Conservation (phyloP, 2,888 invertebrate species). For the Steinernema carpocapsae region DNA sequence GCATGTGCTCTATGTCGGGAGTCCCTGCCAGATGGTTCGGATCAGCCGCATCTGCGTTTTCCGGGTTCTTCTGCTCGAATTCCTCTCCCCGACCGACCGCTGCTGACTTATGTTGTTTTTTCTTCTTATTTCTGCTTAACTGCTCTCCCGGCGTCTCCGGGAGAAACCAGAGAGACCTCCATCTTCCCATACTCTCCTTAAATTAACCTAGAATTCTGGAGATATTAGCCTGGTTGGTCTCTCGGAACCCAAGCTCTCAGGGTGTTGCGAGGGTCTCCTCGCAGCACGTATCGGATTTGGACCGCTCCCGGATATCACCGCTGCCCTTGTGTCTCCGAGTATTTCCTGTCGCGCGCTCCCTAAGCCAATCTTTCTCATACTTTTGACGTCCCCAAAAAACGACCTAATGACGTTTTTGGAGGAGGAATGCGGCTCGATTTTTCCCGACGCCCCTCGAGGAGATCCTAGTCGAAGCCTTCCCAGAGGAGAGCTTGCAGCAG, state of each 20-base stretch:
- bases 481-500: no score
- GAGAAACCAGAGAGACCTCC: neutral
- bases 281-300: conserved; percentile 11
- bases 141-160: conserved; percentile 1
- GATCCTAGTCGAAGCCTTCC: neutral
- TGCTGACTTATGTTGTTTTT: neutral
- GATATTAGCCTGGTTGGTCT: neutral
- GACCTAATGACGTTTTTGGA: conserved; percentile 32
- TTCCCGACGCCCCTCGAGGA: neutral
- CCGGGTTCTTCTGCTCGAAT: neutral
- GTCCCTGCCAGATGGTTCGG: conserved; percentile 17
- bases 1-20: neutral
- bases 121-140: neutral
- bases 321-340: neutral
- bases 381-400: conserved; percentile 23
- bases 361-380: neutral
- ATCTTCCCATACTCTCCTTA: neutral
- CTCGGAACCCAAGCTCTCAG: neutral
- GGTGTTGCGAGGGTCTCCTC: neutral
- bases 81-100: neutral
- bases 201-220: conserved; percentile 8
- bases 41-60: conserved; percentile 9
- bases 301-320: no score
- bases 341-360: neutral
- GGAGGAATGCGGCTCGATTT: conserved; percentile 15